Conservation (phyloP, 2,888 invertebrate genomes). For the Silvanus unidentatus region DNA sequence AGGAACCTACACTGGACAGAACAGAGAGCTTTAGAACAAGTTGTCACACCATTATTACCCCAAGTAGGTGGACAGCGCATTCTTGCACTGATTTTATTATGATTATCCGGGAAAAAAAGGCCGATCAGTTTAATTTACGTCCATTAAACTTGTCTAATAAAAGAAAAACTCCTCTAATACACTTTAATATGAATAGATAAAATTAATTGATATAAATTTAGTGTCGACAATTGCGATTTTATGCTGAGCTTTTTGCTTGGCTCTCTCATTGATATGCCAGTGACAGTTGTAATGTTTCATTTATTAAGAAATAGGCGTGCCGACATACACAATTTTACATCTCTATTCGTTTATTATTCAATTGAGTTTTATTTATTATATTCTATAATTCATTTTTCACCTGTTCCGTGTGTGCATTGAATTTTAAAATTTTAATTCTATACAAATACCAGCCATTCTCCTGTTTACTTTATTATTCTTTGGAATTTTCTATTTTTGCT, state of each 20-base stretch:
- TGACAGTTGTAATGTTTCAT: slow-evolving; percentile 31
- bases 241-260: slow-evolving; percentile 16
- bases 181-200: neutral
- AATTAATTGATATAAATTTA: slow-evolving; percentile 21
- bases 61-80: slow-evolving; percentile 30
- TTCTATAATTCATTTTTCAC: slow-evolving; percentile 11
- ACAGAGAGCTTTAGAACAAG: slow-evolving; percentile 20
- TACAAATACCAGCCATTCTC: neutral
- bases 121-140: too few species aligned
- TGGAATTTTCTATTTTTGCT: slow-evolving; percentile 1
- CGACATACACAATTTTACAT: slow-evolving; percentile 33
- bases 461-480: neutral
- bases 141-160: neutral
- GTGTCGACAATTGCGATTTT: slow-evolving; percentile 26
- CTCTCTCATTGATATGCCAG: slow-evolving; percentile 18
- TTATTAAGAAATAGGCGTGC: slow-evolving; percentile 30
- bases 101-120: neutral
- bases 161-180: neutral
- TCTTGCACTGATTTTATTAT: slow-evolving; percentile 23
- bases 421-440: neutral
- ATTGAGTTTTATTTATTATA: slow-evolving; percentile 10
- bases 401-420: slow-evolving; percentile 6
- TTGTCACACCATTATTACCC: slow-evolving; percentile 31
- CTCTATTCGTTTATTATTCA: slow-evolving; percentile 25
- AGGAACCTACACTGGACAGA: slow-evolving; percentile 29